These are phyloP conservation scores for Anser brachyrhynchus DNA, from an alignment of 2,113 vertebrate species.

Conservation along the genomic window DNA sequence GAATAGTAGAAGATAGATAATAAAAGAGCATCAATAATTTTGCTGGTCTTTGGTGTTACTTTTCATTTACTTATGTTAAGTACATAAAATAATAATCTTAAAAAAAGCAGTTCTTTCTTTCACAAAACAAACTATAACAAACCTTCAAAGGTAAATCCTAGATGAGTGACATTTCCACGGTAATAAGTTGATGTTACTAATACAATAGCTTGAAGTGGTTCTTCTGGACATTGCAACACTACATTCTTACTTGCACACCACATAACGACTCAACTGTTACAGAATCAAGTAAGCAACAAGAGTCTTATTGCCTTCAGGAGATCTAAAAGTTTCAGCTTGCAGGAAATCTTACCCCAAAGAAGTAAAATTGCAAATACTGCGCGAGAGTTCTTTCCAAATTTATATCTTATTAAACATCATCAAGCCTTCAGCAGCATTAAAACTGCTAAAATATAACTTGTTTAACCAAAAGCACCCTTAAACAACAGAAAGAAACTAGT, in stretches of 20 bases:
- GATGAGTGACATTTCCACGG: not conserved
- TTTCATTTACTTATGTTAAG: not conserved
- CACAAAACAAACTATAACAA: not conserved
- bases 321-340: not conserved
- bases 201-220: not conserved
- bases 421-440: not conserved
- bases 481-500: not conserved
- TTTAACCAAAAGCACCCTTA: not conserved
- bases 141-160: not conserved
- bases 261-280: not conserved
- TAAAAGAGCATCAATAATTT: not conserved
- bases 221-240: not conserved
- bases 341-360: not conserved
- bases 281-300: not conserved
- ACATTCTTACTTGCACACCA: not conserved
- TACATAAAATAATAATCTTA: not conserved
- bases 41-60: not conserved
- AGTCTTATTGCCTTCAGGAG: not conserved
- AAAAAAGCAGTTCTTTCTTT: not conserved
- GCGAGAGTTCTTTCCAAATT: not conserved
- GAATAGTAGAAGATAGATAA: too few relatives aligned
- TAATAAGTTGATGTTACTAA: not conserved
- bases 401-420: not conserved
- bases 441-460: not conserved
- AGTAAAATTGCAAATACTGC: not conserved